phyloP scores from a whole-genome alignment of 2,113 vertebrate genomes.

The Toxotes jaculatrix region DNA sequence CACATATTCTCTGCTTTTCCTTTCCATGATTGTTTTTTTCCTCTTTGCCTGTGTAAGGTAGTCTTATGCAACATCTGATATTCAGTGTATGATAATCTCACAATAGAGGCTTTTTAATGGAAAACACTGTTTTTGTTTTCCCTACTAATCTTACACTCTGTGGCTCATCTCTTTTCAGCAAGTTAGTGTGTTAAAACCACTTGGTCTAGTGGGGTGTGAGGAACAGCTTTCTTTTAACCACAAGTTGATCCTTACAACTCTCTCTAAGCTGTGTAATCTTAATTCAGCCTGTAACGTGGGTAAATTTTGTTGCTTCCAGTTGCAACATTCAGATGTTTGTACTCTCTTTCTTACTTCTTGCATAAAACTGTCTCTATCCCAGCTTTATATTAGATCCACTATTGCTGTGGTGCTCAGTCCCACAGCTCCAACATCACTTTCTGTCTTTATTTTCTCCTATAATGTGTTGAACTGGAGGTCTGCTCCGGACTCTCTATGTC shows the following conservation, averaged over 20 bases:
- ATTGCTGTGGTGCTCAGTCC: conserved; percentile 10
- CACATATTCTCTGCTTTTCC: neutral
- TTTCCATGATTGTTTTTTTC: neutral
- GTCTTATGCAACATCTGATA: conserved; percentile 31
- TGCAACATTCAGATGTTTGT: neutral
- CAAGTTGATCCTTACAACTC: neutral
- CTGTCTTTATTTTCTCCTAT: conserved; percentile 11
- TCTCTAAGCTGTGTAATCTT: neutral
- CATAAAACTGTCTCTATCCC: neutral
- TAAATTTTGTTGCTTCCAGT: neutral
- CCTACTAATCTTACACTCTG: neutral
- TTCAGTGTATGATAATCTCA: neutral
- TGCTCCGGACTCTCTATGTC: neutral
- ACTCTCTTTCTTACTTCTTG: neutral
- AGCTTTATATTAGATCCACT: neutral
- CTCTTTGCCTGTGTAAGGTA: neutral
- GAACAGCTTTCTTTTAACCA: neutral
- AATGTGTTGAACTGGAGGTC: conserved; percentile 23
- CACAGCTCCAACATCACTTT: neutral
- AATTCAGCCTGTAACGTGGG: neutral
- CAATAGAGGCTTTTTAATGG: neutral
- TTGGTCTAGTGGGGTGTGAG: neutral
- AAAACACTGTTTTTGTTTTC: conserved; percentile 20
- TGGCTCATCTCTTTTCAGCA: conserved; percentile 11
- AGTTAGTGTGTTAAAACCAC: conserved; percentile 1